Conservation (phyloP, 2,888 invertebrate species). For the Pseudolycoriella hygida region DNA sequence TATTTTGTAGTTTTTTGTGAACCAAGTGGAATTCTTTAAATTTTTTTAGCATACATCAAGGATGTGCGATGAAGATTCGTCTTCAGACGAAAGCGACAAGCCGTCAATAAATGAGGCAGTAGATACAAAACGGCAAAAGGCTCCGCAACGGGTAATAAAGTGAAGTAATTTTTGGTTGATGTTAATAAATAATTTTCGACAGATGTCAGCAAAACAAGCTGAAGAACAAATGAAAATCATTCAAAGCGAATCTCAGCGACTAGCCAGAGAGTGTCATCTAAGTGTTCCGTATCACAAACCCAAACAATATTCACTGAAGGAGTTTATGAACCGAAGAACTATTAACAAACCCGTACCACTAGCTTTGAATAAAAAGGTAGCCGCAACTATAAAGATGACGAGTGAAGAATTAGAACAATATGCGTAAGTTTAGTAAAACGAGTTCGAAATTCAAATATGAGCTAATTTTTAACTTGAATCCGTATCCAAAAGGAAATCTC, state of each 20-base stretch:
- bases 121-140: not conserved
- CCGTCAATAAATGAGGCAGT: not conserved
- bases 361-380: conserved; percentile 29
- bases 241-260: conserved; percentile 67
- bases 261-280: conserved; percentile 56
- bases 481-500: conserved; percentile 33
- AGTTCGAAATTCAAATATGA: too few species aligned
- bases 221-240: conserved; percentile 55
- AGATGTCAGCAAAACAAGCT: conserved; percentile 50
- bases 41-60: not conserved
- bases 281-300: conserved; percentile 77
- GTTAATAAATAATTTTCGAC: conserved; percentile 2
- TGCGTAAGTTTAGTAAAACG: conserved; percentile 37
- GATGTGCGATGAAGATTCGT: not conserved
- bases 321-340: conserved; percentile 45
- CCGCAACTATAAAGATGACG: conserved; percentile 45
- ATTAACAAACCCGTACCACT: conserved; percentile 14
- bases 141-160: not conserved
- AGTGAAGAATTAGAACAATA: conserved; percentile 43
- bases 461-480: too few species aligned
- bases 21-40: too few species aligned
- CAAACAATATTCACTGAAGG: conserved; percentile 57
- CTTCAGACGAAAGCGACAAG: not conserved
- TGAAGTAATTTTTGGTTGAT: not conserved
- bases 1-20: too few species aligned